Percentiles rank a stretch among this genome's conserved stretches.
These are phyloP conservation scores for Sapayoa aenigma DNA, from an alignment of 2,113 vertebrate genomes.

Conservation along the genomic window DNA sequence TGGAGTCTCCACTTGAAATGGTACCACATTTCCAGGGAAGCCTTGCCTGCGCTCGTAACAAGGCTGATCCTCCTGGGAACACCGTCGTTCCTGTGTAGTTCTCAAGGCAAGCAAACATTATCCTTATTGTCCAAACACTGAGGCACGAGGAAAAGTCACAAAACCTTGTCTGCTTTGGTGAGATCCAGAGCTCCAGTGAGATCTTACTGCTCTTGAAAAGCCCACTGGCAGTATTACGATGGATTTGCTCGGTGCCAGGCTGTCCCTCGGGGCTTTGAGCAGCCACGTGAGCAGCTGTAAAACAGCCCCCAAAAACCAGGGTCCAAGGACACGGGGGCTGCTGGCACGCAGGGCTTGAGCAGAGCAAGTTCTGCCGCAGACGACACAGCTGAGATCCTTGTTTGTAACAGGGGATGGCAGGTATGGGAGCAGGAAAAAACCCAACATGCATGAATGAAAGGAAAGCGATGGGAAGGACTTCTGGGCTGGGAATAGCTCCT, in stretches of 20 bases:
- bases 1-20: neutral
- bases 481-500: neutral
- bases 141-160: neutral
- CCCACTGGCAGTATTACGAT: accelerated
- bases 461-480: slow-evolving; percentile 22
- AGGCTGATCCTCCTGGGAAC: neutral
- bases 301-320: neutral
- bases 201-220: neutral
- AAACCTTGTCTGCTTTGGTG: neutral
- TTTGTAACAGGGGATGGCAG: slow-evolving; percentile 21
- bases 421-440: slow-evolving; percentile 47
- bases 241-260: neutral
- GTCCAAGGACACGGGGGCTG: accelerated
- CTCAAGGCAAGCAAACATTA: neutral
- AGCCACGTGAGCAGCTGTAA: neutral
- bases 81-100: neutral
- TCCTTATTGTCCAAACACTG: neutral
- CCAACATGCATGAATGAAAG: neutral
- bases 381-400: slow-evolving; percentile 16
- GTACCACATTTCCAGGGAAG: neutral
- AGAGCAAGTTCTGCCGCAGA: slow-evolving; percentile 3
- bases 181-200: neutral
- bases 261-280: neutral
- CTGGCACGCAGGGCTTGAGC: neutral
- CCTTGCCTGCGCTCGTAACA: neutral